Base-by-base conservation (phyloP, 2,113 vertebrate species). In the Microtus richardsoni region DNA sequence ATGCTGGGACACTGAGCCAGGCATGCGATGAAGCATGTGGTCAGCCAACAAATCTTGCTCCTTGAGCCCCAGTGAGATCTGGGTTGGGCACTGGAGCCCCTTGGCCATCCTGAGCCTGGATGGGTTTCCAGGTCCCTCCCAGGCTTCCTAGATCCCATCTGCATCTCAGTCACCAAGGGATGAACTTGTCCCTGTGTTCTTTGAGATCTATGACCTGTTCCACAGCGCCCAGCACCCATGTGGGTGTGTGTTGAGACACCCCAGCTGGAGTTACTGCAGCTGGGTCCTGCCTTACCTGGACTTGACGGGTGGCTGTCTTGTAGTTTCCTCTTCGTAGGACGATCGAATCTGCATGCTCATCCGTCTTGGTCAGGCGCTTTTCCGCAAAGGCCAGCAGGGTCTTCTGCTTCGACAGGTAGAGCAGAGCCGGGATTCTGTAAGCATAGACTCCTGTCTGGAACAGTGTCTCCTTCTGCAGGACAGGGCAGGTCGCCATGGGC, bases 381-480 rank as follows among this genome's bases (percentile, higher is more conserved):
- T 98, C 98, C 0, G 93, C 98, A 0, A 99, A 99, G 0, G 98
- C 98, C 96, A 98, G 96, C 96, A 98, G 95, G 66, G 97, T 96
- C 94, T 94, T 64, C 89, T 97, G 96, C 9, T 77, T 89, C 0
- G 96, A 97, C 96, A 98, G 96, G 95, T 98, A 98, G 83, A 99
- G 98, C 96, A 98, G 98, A 7, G 98, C 98, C 0, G 98, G 98
- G 73, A 98, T 98, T 5, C 98, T 97, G 49, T 98, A 98, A 94
- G 68, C 49, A 17, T 95, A 94, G 10, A 47, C n/a, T 0, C 96
- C 41, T 0, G 95, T 94, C 66, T 1, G 94, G 97, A 98, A 98
- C n/a, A 98, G 16, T 0, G 3, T 92, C 9, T 98, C 95, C 73
- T 95, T 98, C 95, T 96, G 89, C 70, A 98, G 75, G 89, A 96